Evolutionary conservation across 2,888 invertebrate species (phyloP).

Genomic region (Hydropsyche betteni): DNA sequence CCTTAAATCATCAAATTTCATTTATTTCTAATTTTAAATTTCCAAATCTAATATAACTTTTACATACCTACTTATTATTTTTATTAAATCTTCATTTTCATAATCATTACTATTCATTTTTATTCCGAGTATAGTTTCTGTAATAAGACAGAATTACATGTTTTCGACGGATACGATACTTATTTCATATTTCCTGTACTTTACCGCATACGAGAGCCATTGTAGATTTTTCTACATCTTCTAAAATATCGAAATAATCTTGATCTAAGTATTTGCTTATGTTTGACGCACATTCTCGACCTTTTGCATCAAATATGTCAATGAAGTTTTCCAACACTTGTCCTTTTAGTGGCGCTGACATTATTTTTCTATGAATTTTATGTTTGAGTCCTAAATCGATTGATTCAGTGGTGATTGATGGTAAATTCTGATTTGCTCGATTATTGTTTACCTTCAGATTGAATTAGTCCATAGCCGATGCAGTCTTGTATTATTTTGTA

Average conservation of each 20-base stretch:
- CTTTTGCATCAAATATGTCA: conserved; percentile 19
- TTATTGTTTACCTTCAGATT: conserved; percentile 31
- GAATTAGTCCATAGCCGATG: conserved; percentile 41
- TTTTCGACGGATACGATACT: neutral
- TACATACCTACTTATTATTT: conserved; percentile 22
- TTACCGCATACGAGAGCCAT: conserved; percentile 40
- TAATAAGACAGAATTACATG: neutral
- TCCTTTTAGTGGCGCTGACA: conserved; percentile 22
- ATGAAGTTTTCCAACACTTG: conserved; percentile 13
- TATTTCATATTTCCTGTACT: conserved; percentile 5
- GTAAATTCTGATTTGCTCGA: neutral
- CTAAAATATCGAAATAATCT: conserved; percentile 32
- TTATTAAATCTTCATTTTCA: conserved; percentile 13
- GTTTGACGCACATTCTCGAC: conserved; percentile 18
- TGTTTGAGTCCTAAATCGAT: conserved; percentile 1
- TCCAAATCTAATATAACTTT: neutral
- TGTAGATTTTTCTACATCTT: conserved; percentile 23
- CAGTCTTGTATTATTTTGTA: conserved; percentile 36
- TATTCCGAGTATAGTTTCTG: conserved; percentile 25
- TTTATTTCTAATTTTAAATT: neutral
- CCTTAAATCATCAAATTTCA: conserved; percentile 13
- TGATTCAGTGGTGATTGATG: too few relatives aligned
- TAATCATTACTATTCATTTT: conserved; percentile 16
- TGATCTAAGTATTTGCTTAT: conserved; percentile 14
- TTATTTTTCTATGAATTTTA: conserved; percentile 40